These are phyloP conservation scores for Rhinogobio ventralis DNA, from an alignment of 2,797 vertebrate species.

Conservation along the genomic window DNA sequence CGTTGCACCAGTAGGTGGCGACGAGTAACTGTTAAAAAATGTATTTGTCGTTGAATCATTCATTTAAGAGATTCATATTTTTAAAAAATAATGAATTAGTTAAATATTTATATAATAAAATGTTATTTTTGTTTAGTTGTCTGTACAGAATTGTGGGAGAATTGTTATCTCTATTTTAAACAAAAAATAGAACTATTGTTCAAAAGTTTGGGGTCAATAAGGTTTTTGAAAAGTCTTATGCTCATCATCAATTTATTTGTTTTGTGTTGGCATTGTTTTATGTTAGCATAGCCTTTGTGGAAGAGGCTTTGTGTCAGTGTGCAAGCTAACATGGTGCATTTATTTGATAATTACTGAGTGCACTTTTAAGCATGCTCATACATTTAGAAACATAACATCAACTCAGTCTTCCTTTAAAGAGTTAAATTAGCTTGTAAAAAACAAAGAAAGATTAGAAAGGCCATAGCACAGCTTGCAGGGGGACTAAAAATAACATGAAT, in stretches of 20 bases:
- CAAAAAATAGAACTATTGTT: too few species aligned
- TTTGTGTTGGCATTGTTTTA: neutral
- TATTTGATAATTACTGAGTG: neutral
- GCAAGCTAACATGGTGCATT: neutral
- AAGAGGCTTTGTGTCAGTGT: neutral
- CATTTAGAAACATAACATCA: neutral
- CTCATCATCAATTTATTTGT: neutral
- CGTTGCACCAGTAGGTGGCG: too few species aligned
- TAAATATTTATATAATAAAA: too few species aligned
- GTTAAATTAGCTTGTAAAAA: conserved; percentile 26
- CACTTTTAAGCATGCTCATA: neutral
- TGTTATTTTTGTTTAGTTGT: neutral
- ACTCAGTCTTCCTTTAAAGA: neutral
- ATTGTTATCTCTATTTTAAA: neutral
- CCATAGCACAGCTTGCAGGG: conserved; percentile 37
- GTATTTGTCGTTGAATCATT: neutral
- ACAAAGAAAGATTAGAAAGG: conserved; percentile 40
- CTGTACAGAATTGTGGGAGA: neutral
- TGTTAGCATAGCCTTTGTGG: neutral
- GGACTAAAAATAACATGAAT: conserved; percentile 53
- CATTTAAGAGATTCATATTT: neutral
- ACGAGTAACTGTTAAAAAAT: neutral
- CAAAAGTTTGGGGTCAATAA: neutral
- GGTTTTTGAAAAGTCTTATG: neutral
- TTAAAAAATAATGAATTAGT: too few species aligned